Conservation (phyloP, 1,140 invertebrate species). For the Lordiphosa clarofinis region DNA sequence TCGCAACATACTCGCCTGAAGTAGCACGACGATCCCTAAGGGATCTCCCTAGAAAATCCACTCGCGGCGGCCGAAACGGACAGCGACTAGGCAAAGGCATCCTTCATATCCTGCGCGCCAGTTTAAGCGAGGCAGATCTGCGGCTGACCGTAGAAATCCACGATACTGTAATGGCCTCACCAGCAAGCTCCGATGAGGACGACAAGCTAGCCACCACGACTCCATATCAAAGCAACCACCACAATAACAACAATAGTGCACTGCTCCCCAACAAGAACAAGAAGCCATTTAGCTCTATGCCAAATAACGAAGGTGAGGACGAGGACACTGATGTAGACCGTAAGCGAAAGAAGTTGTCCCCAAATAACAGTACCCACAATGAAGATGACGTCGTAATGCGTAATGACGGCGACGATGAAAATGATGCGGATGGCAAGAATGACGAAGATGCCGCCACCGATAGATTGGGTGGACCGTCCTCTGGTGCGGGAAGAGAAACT, state of each 20-base stretch:
- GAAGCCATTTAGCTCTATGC: not conserved
- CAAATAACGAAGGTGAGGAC: not conserved
- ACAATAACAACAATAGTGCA: slow-evolving; percentile 12
- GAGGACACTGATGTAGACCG: slow-evolving; percentile 7
- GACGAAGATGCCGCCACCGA: not conserved
- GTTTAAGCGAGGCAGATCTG: slow-evolving; percentile 2
- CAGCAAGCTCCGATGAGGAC: slow-evolving; percentile 18
- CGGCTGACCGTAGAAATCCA: not conserved
- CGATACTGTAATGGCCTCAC: slow-evolving; percentile 46
- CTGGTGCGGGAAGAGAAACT: not conserved
- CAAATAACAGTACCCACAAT: slow-evolving; percentile 1
- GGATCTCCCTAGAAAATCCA: not conserved
- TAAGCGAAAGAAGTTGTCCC: slow-evolving; percentile 29
- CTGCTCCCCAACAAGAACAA: slow-evolving; percentile 12
- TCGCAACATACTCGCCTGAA: slow-evolving; percentile 26
- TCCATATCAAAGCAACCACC: slow-evolving; percentile 6
- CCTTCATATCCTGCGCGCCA: slow-evolving; percentile 1
- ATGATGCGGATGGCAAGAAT: slow-evolving; percentile 7
- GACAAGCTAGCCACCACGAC: slow-evolving; percentile 11
- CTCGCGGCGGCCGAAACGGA: no score
- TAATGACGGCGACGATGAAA: not conserved
- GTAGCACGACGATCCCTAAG: slow-evolving; percentile 20
- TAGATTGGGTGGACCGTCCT: slow-evolving; percentile 1
- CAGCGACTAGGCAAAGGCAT: slow-evolving; percentile 1
- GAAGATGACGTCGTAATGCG: not conserved